Base-by-base conservation (phyloP, 2,888 invertebrate genomes). In the Micoletzkya japonica region DNA sequence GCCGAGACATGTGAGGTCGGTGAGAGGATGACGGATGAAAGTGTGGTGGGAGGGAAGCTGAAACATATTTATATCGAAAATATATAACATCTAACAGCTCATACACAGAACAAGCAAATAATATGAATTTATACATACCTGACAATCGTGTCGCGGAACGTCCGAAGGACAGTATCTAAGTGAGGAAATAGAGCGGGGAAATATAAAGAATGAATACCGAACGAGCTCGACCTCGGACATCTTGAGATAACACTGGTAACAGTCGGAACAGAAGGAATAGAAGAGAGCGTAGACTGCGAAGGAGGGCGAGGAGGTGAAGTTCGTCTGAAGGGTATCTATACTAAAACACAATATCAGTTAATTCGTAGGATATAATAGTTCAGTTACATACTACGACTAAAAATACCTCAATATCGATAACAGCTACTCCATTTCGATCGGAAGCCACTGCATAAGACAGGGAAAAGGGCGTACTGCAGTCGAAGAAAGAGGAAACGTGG, bases 111-210 rank as follows among this genome's bases (percentile, higher is more conserved):
- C n/a, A n/a, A n/a, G n/a, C n/a, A n/a, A n/a, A n/a, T n/a, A n/a
- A n/a, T n/a, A n/a, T n/a, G n/a, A n/a, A n/a, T n/a, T n/a, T n/a
- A n/a, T n/a, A 59, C 59, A 36, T 20, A 59, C 59, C 4, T 36
- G 37, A 59, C 59, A 59, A 59, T 59, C 59, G 10, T 37, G 34
- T 10, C 17, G 37, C 14, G 30, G 14, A 10, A 34, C 36, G 20
- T n/a, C 59, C 2, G 59, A 37, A 36, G 37, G 10, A 59, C 59
- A 59, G 36, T 59, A 59, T 59, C 59, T 59, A 28, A 10, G 24
- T 26, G 20, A 17, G 34, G 28, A 32, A 34, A 20, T 7, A 36
- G 4, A 24, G 1, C 4, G 24, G 34, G 7, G 20, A n/a, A n/a
- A 17, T n/a, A 17, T 24, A n/a, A 14, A 3, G 10, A 26, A 59